Evolutionary conservation across 2,113 vertebrate genomes (phyloP).

Genomic region (Heterocephalus glaber): DNA sequence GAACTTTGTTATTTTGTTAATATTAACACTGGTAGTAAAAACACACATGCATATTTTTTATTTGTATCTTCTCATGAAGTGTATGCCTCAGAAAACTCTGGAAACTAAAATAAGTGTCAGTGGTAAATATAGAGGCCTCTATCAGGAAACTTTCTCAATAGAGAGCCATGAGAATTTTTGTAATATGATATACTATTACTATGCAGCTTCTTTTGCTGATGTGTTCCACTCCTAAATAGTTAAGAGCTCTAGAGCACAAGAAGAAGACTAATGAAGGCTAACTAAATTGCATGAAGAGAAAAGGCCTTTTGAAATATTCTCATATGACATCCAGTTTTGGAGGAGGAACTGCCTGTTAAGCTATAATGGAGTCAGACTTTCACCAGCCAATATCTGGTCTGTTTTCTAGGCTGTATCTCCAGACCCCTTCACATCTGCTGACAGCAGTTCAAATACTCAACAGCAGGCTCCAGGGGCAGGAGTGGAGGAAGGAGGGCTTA

Average conservation of each 20-base stretch:
- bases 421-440: slow-evolving; percentile 31
- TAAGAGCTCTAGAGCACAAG: not conserved
- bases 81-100: not conserved
- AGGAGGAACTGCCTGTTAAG: slow-evolving; percentile 40
- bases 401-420: not conserved
- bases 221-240: not conserved
- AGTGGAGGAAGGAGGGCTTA: not conserved
- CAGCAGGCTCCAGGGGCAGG: not conserved
- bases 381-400: not conserved
- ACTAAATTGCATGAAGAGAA: not conserved
- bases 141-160: not conserved
- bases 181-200: not conserved
- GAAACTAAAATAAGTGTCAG: not conserved
- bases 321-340: not conserved
- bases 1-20: not conserved
- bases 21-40: not conserved
- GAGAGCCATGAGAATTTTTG: not conserved
- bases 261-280: not conserved
- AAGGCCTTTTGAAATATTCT: not conserved
- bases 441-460: slow-evolving; percentile 53
- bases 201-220: not conserved
- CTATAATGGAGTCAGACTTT: not conserved
- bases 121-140: not conserved
- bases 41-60: not conserved
- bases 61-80: not conserved